Evolutionary conservation across 2,797 vertebrate species (phyloP).

Genomic region (Anguilla anguilla): DNA sequence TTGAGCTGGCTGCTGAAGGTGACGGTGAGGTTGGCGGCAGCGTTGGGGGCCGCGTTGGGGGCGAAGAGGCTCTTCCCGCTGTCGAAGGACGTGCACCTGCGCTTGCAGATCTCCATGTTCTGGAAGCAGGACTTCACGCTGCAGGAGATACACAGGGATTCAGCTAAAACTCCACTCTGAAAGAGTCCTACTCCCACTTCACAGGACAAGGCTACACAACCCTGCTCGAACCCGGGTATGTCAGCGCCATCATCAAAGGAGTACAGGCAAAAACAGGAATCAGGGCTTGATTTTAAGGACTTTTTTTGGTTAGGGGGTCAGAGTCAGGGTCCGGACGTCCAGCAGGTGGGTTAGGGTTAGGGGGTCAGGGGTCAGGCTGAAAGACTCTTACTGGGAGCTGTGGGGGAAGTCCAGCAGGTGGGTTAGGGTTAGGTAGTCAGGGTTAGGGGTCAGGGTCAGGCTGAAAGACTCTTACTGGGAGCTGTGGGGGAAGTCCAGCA

Average conservation of each 20-base stretch:
- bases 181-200: neutral
- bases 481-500: constrained; percentile 80
- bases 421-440: too few species aligned
- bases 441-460: too few species aligned
- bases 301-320: too few species aligned
- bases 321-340: too few species aligned
- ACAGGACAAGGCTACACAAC: neutral
- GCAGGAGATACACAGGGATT: constrained; percentile 32
- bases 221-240: neutral
- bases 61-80: constrained; percentile 91
- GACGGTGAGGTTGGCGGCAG: constrained; percentile 94
- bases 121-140: constrained; percentile 98
- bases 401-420: constrained; percentile 79
- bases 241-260: neutral
- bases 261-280: neutral
- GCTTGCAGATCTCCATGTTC: constrained; percentile 98
- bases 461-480: constrained; percentile 79
- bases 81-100: constrained; percentile 91
- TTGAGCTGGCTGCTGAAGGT: constrained; percentile 97
- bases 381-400: constrained; percentile 85
- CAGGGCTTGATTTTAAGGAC: neutral
- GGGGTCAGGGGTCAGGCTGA: too few species aligned
- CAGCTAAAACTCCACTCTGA: neutral
- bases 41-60: constrained; percentile 83
- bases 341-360: too few species aligned